phyloP scores from a whole-genome alignment of 2,113 vertebrate species.

The Conger conger region DNA sequence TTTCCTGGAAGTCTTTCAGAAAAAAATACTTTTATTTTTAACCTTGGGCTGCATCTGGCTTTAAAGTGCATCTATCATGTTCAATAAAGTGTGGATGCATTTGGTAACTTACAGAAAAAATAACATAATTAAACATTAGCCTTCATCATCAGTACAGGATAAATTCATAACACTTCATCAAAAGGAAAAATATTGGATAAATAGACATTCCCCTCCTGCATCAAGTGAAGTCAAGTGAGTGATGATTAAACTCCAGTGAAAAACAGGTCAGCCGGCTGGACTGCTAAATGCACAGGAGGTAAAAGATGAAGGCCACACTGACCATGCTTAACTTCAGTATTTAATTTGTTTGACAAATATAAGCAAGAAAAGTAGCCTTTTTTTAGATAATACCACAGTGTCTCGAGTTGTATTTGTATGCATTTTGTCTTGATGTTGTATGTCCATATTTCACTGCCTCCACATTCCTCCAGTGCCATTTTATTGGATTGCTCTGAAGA shows the following conservation, averaged over 20 bases:
- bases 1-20: not conserved
- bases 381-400: not conserved
- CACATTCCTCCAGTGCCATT: too few relatives aligned
- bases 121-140: not conserved
- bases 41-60: constrained; percentile 1
- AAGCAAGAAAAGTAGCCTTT: not conserved
- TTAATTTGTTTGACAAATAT: not conserved
- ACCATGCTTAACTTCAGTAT: not conserved
- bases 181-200: not conserved
- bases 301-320: not conserved
- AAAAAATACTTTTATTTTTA: constrained; percentile 1
- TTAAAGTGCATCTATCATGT: not conserved
- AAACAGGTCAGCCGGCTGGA: not conserved
- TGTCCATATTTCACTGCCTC: too few relatives aligned
- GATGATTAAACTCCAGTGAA: not conserved
- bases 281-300: not conserved
- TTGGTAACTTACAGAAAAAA: constrained; percentile 1
- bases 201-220: not conserved
- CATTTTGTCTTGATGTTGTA: not conserved
- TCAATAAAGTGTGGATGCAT: not conserved
- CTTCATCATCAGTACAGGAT: not conserved
- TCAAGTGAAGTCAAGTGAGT: not conserved
- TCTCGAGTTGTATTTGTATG: not conserved
- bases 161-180: not conserved
- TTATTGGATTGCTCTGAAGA: too few relatives aligned